These are phyloP conservation scores for Osmerus mordax DNA, from an alignment of 2,113 vertebrate species.

Conservation along the genomic window DNA sequence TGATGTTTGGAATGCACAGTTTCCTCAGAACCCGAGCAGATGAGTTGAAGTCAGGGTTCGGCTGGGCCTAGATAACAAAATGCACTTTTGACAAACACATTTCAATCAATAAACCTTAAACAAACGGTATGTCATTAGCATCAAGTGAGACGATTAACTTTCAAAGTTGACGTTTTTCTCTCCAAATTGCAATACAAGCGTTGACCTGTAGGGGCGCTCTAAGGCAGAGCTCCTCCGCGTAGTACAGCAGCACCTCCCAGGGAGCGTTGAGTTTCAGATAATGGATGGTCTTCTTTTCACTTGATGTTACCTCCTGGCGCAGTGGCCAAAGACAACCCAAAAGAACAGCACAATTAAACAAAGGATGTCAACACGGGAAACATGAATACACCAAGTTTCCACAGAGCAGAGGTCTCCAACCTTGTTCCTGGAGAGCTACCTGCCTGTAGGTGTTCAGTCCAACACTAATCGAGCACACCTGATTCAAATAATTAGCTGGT, in stretches of 20 bases:
- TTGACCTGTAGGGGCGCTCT: conserved; percentile 73
- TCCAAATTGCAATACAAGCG: not conserved
- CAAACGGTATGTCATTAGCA: not conserved
- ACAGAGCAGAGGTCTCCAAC: no score
- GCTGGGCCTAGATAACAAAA: conserved; percentile 63
- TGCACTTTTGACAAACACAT: not conserved
- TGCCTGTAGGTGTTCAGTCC: no score
- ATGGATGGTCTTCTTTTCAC: conserved; percentile 67
- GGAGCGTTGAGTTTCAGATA: conserved; percentile 72
- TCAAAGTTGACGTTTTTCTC: not conserved
- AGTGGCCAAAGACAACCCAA: not conserved
- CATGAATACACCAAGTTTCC: not conserved
- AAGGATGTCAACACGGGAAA: not conserved
- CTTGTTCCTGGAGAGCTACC: no score
- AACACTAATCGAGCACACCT: no score
- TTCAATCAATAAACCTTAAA: not conserved
- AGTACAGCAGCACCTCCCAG: conserved; percentile 70
- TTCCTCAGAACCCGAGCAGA: conserved; percentile 60
- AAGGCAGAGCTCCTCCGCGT: conserved; percentile 71
- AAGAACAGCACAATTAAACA: not conserved
- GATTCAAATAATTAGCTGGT: no score
- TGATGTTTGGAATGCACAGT: conserved; percentile 64
- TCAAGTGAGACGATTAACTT: not conserved
- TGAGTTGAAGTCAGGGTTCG: conserved; percentile 65
- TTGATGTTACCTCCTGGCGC: conserved; percentile 72